A percentile compares a stretch with the other conserved stretches of the same genome.
Conservation (phyloP, 2,888 invertebrate genomes). For the Leptothorax acervorum region DNA sequence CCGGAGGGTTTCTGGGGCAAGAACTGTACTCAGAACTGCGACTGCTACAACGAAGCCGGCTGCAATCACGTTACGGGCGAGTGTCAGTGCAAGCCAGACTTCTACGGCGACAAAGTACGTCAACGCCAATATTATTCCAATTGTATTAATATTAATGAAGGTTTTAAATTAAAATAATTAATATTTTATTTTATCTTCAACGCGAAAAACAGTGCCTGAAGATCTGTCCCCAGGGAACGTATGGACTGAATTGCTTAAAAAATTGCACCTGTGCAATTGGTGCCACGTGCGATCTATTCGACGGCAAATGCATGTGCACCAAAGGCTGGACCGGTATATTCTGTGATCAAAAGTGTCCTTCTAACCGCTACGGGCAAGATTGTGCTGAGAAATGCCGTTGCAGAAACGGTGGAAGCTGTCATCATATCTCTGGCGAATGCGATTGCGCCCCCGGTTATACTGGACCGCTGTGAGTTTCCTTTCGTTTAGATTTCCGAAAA, state of each 20-base stretch:
- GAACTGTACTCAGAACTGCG: slow-evolving; percentile 86
- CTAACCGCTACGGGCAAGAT: too few relatives aligned
- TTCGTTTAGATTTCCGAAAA: too few relatives aligned
- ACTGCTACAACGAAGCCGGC: slow-evolving; percentile 87
- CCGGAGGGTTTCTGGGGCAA: slow-evolving; percentile 87
- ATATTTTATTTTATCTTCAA: too few relatives aligned
- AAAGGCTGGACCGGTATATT: too few relatives aligned
- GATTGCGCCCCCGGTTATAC: slow-evolving; percentile 93
- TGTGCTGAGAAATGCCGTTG: too few relatives aligned
- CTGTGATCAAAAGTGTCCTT: too few relatives aligned
- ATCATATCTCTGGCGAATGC: slow-evolving; percentile 92
- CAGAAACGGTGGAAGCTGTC: slow-evolving; percentile 90
- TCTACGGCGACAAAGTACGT: slow-evolving; percentile 86
- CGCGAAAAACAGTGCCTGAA: slow-evolving; percentile 88
- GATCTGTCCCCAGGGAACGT: slow-evolving; percentile 90
- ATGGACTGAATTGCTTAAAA: slow-evolving; percentile 90
- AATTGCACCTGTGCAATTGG: slow-evolving; percentile 89
- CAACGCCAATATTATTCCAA: background rate
- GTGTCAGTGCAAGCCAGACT: slow-evolving; percentile 87
- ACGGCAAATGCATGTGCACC: too few relatives aligned
- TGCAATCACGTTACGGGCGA: slow-evolving; percentile 87
- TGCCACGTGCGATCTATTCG: too few relatives aligned
- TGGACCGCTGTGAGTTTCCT: slow-evolving; percentile 91
- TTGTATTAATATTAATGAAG: background rate
- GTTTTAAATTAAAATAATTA: too few relatives aligned